Conservation (phyloP, 2,113 vertebrate genomes). For the Passer domesticus region DNA sequence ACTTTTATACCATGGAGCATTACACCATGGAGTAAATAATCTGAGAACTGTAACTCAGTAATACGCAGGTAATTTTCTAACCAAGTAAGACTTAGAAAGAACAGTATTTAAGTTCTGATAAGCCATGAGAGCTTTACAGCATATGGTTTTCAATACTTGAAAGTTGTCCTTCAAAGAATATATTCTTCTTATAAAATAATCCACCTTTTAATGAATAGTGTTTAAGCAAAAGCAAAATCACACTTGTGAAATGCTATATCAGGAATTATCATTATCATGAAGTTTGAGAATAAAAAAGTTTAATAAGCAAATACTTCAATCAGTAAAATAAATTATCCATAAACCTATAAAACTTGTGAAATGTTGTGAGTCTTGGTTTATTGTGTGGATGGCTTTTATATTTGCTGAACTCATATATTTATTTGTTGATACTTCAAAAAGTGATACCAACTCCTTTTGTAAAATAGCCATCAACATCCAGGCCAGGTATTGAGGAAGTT, state of each 20-base stretch:
- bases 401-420: not conserved
- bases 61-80: not conserved
- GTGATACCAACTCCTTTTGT: not conserved
- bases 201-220: not conserved
- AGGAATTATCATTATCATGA: not conserved
- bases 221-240: not conserved
- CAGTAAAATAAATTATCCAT: not conserved
- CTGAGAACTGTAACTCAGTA: not conserved
- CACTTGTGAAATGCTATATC: fast-evolving
- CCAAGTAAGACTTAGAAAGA: not conserved
- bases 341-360: not conserved
- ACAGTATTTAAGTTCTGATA: not conserved
- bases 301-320: not conserved
- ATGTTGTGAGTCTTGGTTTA: not conserved
- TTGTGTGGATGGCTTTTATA: not conserved
- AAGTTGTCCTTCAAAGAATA: not conserved
- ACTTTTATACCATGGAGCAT: not conserved
- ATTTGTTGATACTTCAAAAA: not conserved
- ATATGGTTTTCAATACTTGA: not conserved
- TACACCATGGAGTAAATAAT: not conserved
- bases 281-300: not conserved
- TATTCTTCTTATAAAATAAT: not conserved
- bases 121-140: not conserved
- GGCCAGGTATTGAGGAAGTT: not conserved
- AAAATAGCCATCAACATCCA: not conserved